Conservation (phyloP, 1,140 invertebrate genomes). For the Venustaconcha ellipsiformis region DNA sequence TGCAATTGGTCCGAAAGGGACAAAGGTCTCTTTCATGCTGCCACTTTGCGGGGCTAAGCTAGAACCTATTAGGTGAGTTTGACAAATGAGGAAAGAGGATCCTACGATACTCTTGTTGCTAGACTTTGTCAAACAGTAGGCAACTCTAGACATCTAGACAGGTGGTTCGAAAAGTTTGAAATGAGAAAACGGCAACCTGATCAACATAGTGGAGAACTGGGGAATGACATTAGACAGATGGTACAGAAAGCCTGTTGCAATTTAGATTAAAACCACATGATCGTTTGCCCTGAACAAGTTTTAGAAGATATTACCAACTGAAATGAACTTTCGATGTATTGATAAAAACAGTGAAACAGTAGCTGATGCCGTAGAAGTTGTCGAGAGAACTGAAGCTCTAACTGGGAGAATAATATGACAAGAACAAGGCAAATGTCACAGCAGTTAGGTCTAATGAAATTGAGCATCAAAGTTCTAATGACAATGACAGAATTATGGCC, state of each 20-base stretch:
- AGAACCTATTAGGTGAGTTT: constrained; percentile 9
- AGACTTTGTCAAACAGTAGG: neutral
- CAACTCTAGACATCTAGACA: constrained; percentile 3
- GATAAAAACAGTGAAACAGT: constrained; percentile 2
- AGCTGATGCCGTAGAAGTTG: neutral
- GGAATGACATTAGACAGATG: neutral
- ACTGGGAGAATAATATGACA: neutral
- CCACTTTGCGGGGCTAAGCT: constrained; percentile 1
- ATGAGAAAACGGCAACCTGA: no score
- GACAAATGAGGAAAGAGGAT: neutral
- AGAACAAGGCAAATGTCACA: no score
- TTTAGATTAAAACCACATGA: no score
- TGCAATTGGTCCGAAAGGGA: neutral
- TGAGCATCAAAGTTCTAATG: neutral
- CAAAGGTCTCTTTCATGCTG: neutral
- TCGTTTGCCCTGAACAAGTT: neutral
- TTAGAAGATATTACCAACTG: no score
- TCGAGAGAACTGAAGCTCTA: neutral
- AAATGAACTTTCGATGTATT: neutral
- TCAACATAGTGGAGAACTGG: neutral
- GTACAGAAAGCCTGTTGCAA: no score
- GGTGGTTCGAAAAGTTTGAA: neutral
- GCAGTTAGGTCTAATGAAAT: no score
- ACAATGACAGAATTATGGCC: neutral
- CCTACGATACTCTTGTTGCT: neutral